phyloP scores from a whole-genome alignment of 2,113 vertebrate genomes.

The Hippoglossus stenolepis region DNA sequence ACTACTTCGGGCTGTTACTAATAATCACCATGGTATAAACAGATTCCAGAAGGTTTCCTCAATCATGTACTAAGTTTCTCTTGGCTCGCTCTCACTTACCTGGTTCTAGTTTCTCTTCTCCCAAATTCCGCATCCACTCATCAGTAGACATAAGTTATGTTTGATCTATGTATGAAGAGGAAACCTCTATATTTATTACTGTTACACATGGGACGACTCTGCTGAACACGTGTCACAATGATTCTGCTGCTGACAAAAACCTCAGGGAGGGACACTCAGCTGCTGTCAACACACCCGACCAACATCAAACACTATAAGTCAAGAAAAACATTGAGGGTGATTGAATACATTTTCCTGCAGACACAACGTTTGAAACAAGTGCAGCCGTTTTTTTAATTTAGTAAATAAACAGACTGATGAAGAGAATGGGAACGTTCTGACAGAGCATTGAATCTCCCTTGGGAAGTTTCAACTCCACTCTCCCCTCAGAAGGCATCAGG shows the following conservation, averaged over 20 bases:
- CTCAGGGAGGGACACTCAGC: not conserved
- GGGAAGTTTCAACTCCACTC: constrained; percentile 63
- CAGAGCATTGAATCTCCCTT: constrained; percentile 49
- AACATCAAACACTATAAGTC: not conserved
- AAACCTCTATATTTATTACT: constrained; percentile 49
- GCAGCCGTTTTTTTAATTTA: not conserved
- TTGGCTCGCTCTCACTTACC: too few species aligned
- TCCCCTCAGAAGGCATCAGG: constrained; percentile 55
- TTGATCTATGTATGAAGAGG: too few species aligned
- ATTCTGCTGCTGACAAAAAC: constrained; percentile 40
- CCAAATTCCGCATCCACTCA: constrained; percentile 57
- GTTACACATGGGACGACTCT: not conserved
- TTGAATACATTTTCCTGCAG: not conserved
- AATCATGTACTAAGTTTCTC: accelerated
- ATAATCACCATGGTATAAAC: constrained; percentile 39
- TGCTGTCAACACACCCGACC: not conserved
- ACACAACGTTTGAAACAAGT: not conserved
- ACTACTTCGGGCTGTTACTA: constrained; percentile 36
- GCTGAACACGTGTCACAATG: not conserved
- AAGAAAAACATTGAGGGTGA: not conserved
- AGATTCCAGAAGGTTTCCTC: constrained; percentile 26
- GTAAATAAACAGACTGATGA: not conserved
- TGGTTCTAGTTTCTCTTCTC: constrained; percentile 30
- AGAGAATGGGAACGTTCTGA: constrained; percentile 1
- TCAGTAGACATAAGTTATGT: constrained; percentile 49